Percentiles rank a stretch among this genome's conserved stretches.
Evolutionary conservation across 2,888 invertebrate species (phyloP).

Genomic region (Mimumesa dahlbomi): DNA sequence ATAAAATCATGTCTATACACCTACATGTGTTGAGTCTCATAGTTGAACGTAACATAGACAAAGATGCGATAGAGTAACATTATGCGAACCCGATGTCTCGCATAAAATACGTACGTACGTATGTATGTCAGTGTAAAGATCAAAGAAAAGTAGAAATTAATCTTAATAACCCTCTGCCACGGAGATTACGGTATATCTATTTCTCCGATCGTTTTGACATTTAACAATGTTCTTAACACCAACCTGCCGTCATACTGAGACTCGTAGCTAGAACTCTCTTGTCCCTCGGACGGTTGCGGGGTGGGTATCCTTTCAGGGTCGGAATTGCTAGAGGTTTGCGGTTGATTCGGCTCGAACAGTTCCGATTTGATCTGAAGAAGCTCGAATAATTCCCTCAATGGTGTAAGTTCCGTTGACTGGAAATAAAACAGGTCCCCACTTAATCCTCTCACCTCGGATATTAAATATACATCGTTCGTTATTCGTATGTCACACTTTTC

Average conservation of each 20-base stretch:
- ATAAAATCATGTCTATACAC: too few relatives aligned
- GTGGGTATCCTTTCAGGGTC: constrained; percentile 78
- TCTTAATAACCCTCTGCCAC: constrained; percentile 14
- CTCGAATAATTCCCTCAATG: constrained; percentile 91
- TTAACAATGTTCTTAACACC: too few relatives aligned
- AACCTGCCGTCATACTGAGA: constrained; percentile 79
- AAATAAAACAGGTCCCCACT: too few relatives aligned
- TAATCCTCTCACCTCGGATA: too few relatives aligned
- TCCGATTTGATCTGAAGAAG: constrained; percentile 92
- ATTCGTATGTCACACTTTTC: too few relatives aligned
- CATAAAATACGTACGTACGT: constrained; percentile 9
- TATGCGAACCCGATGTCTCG: constrained; percentile 31
- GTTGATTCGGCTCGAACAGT: constrained; percentile 78
- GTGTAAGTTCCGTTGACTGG: constrained; percentile 90
- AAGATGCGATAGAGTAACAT: constrained; percentile 21
- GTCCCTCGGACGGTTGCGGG: constrained; percentile 78
- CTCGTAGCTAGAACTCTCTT: constrained; percentile 79
- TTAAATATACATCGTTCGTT: too few relatives aligned
- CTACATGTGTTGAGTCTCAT: too few relatives aligned
- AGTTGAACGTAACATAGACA: constrained; percentile 4
- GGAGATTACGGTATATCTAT: constrained; percentile 16
- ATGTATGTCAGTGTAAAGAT: too few relatives aligned
- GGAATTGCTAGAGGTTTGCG: constrained; percentile 75
- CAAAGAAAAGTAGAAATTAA: constrained; percentile 19
- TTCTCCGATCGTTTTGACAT: constrained; percentile 32